Base-by-base conservation (phyloP, 2,113 vertebrate species). In the Ochotona princeps region DNA sequence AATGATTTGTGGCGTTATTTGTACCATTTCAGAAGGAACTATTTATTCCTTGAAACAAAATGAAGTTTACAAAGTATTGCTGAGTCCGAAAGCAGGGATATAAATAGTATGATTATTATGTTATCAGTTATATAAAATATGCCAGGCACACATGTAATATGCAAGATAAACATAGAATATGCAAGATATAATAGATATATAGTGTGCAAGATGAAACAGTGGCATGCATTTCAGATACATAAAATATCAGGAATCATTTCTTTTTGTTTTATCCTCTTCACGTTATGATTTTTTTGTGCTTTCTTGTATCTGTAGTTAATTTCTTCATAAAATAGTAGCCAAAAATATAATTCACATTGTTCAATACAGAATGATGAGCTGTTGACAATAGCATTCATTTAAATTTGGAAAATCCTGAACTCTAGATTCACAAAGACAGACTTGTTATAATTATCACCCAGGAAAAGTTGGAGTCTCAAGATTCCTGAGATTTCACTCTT, bases 371-470 rank as follows among this genome's bases (percentile, higher is more conserved):
- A 57, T 30, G 73, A 84, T 61, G 9, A 95, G 49, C 88, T 70
- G 54, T 8, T 63, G 54, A 17, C 35, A 81, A 44, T 5, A 28
- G 28, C 44, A 23, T 89, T 75, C 69, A 54, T 13, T 73, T 92
- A 66, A 93, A 87, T 93, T 44, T 4, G 12, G 30, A 66, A 66
- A 61, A 87, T 18, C 83, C 79, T 96, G 88, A 83, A 65, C 63
- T 93, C 67, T 12, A 44, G 5, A 15, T 93, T 94, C 85, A 38
- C 61, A 89, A 57, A 93, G 80, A 65, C 49, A 44, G 26, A n/a
- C 84, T 95, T 94, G 66, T 90, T 95, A 44, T 91, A 89, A 96
- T 96, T 95, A 86, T 95, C 91, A 94, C 94, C 66, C 30, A 32
- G 54, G 15, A 79, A 78, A 26, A 84, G 80, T 2, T 94, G 30